Evolutionary conservation across 2,888 invertebrate species (phyloP), one percentile per base, ranked within the genome.

Genomic region (Pocota personata): DNA sequence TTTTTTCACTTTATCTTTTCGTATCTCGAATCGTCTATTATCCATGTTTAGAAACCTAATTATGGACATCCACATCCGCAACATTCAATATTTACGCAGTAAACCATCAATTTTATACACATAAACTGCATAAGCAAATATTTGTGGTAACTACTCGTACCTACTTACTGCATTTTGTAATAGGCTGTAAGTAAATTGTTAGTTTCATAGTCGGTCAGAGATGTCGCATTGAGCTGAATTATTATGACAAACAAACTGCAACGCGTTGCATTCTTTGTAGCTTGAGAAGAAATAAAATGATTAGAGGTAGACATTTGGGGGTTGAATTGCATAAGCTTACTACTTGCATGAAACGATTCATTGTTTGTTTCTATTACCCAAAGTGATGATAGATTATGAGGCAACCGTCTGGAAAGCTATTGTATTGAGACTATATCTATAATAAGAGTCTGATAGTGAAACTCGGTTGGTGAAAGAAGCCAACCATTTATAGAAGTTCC

Each of bases 221-320:
- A 66, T 64, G 62, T 78, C 30, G 16, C 78, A 75, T 78, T 73
- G 73, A 83, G 40, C 57, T 62, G 37, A 83, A 78, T 78, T 57
- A 40, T 4, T n/a, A 19, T 32, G 40, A 2, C 57, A 84, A 84
- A 75, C n/a, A 72, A 52, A 16, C 12, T 24, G 21, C 27, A 16
- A 10, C 8, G 7, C 12, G 1, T n/a, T 52, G 52, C 30, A 27
- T 52, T 24, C 40, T 40, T 14, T 10, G 8, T 0, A 2, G 35
- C 35, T 32, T 40, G 40, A 5, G 43, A 43, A 16, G 1, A 43
- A 16, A 14, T 19, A 3, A 2, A 10, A 48, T 10, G n/a, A 14
- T 0, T 21, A 12, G 12, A 21, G 10, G 16, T 12, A 14, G 8
- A 8, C 1, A 19, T 8, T 16, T 19, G 46, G 19, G 8, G 46